phyloP scores from a whole-genome alignment of 1,140 invertebrate species.

The Triops longicaudatus region DNA sequence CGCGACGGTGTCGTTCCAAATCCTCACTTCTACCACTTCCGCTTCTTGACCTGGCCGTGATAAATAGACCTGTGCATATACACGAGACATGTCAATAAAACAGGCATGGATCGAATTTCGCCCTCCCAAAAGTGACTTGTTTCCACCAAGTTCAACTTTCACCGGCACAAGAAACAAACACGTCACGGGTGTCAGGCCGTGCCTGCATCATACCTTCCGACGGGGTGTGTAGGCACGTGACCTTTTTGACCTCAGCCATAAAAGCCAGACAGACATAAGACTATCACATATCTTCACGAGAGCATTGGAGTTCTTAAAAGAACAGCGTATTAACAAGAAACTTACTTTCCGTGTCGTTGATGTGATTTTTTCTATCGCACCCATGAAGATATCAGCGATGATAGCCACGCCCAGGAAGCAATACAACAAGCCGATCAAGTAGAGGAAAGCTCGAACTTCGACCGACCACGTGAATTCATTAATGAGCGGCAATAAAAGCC shows the following conservation, averaged over 20 bases:
- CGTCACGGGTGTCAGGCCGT: not conserved
- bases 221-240: not conserved
- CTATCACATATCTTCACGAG: no score
- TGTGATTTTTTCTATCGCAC: slow-evolving; percentile 56
- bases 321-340: not conserved
- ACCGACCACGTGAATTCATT: slow-evolving; percentile 44
- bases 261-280: no score
- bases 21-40: slow-evolving; percentile 39
- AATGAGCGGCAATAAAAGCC: slow-evolving; percentile 45
- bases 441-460: slow-evolving; percentile 41
- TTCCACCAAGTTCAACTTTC: no score
- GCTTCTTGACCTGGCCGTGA: slow-evolving; percentile 32
- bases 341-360: slow-evolving; percentile 49
- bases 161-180: no score
- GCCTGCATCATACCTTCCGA: not conserved
- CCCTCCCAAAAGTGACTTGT: not conserved
- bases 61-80: slow-evolving; percentile 24
- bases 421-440: slow-evolving; percentile 49
- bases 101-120: not conserved
- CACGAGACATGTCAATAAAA: not conserved
- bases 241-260: not conserved
- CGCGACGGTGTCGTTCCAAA: slow-evolving; percentile 59
- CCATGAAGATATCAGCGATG: slow-evolving; percentile 56
- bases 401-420: slow-evolving; percentile 51
- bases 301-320: not conserved